Evolutionary conservation across 2,888 invertebrate genomes (phyloP).

Genomic region (Lasioglossum marginatum): DNA sequence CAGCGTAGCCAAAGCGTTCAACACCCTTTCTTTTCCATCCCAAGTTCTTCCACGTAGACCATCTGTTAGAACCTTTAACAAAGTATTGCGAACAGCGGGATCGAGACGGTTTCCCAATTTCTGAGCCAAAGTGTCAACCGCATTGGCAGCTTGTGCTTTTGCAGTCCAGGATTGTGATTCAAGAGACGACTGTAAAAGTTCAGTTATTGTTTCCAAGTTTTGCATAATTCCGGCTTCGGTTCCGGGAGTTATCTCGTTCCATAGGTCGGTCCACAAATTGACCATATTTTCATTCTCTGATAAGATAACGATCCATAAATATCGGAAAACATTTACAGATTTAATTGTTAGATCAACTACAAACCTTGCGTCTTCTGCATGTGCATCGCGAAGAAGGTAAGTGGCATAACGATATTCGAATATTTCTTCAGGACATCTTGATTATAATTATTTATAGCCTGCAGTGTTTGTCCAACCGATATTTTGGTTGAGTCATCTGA

Average conservation of each 20-base stretch:
- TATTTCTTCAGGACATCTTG: conserved; percentile 93
- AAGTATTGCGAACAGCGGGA: conserved; percentile 87
- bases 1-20: conserved; percentile 91
- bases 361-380: conserved; percentile 89
- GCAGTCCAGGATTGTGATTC: conserved; percentile 94
- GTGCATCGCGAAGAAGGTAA: conserved; percentile 96
- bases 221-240: conserved; percentile 92
- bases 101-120: conserved; percentile 89
- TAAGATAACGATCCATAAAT: conserved; percentile 29
- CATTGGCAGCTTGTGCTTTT: conserved; percentile 93
- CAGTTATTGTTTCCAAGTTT: conserved; percentile 90
- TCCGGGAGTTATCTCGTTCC: conserved; percentile 96
- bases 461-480: conserved; percentile 91
- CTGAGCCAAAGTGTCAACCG: conserved; percentile 92
- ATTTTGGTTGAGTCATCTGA: conserved; percentile 91
- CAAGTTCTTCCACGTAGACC: conserved; percentile 94
- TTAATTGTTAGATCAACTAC: conserved; percentile 28
- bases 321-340: conserved; percentile 8
- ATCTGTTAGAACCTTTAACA: conserved; percentile 89
- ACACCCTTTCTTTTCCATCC: conserved; percentile 94
- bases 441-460: conserved; percentile 93
- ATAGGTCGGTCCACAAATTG: conserved; percentile 94
- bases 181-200: conserved; percentile 89
- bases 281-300: conserved; percentile 86
- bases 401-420: conserved; percentile 90